These are phyloP conservation scores for Idaea straminata DNA, from an alignment of 2,888 invertebrate genomes.

Conservation along the genomic window DNA sequence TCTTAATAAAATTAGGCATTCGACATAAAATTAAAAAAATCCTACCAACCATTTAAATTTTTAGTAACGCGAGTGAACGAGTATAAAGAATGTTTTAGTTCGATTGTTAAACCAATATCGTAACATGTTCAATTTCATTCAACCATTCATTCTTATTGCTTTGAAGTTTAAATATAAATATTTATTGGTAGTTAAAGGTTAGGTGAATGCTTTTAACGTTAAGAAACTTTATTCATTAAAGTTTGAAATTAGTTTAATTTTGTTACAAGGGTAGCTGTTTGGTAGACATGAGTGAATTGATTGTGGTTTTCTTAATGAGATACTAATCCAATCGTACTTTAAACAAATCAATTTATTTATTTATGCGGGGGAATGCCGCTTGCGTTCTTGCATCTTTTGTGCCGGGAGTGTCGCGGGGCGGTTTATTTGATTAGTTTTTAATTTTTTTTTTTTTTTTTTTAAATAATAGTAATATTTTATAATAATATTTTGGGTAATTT, in stretches of 20 bases:
- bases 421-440: too few relatives aligned
- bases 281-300: not conserved
- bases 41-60: not conserved
- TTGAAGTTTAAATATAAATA: constrained; percentile 25
- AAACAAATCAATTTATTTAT: too few relatives aligned
- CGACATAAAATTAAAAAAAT: too few relatives aligned
- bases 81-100: constrained; percentile 27
- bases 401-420: too few relatives aligned
- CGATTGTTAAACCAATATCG: constrained; percentile 4
- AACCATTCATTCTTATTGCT: constrained; percentile 12
- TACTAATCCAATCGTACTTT: too few relatives aligned
- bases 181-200: constrained; percentile 20
- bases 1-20: too few relatives aligned
- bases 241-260: constrained; percentile 3
- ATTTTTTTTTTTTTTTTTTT: too few relatives aligned
- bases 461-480: too few relatives aligned
- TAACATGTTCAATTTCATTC: not conserved
- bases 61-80: not conserved
- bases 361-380: too few relatives aligned
- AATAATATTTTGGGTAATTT: too few relatives aligned
- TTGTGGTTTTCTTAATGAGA: not conserved
- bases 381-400: too few relatives aligned
- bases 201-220: constrained; percentile 18
- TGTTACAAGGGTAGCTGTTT: not conserved
- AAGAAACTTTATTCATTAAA: constrained; percentile 14